Conservation (phyloP, 2,797 vertebrate species). For the Neoniphon sammara region DNA sequence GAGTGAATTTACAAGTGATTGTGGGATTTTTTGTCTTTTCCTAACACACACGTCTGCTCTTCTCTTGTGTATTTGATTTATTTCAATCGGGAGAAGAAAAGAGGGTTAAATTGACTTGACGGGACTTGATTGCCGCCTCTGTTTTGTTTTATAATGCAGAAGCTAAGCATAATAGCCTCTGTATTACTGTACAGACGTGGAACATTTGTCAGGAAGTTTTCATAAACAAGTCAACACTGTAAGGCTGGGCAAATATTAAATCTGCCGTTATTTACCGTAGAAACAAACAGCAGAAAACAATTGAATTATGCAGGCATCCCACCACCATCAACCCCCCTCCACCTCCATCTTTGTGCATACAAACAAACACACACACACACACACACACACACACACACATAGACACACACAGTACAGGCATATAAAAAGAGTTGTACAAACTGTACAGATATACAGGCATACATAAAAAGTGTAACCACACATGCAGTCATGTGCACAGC, state of each 20-base stretch:
- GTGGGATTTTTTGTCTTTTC: slow-evolving; percentile 41
- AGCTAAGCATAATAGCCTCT: slow-evolving; percentile 58
- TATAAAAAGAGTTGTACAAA: neutral
- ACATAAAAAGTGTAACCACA: slow-evolving; percentile 33
- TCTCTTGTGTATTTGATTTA: slow-evolving; percentile 73
- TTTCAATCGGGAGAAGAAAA: slow-evolving; percentile 59
- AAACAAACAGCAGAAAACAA: slow-evolving; percentile 51
- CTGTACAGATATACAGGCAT: slow-evolving; percentile 41
- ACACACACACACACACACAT: neutral
- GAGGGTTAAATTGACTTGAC: slow-evolving; percentile 74
- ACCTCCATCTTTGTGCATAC: neutral
- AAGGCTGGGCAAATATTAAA: slow-evolving; percentile 76
- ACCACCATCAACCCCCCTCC: slow-evolving; percentile 3
- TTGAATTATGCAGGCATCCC: slow-evolving; percentile 55
- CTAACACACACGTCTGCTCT: slow-evolving; percentile 56
- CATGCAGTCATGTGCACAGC: slow-evolving; percentile 5
- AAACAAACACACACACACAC: neutral
- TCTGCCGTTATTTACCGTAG: slow-evolving; percentile 73
- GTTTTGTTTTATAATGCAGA: slow-evolving; percentile 75
- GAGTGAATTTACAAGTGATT: slow-evolving; percentile 76
- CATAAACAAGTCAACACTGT: slow-evolving; percentile 75
- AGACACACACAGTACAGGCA: neutral
- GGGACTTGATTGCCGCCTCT: slow-evolving; percentile 68
- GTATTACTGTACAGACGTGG: slow-evolving; percentile 65
- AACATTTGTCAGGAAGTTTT: slow-evolving; percentile 78